These are phyloP conservation scores for Eupithecia subumbrata DNA, from an alignment of 2,888 invertebrate genomes.

Conservation along the genomic window DNA sequence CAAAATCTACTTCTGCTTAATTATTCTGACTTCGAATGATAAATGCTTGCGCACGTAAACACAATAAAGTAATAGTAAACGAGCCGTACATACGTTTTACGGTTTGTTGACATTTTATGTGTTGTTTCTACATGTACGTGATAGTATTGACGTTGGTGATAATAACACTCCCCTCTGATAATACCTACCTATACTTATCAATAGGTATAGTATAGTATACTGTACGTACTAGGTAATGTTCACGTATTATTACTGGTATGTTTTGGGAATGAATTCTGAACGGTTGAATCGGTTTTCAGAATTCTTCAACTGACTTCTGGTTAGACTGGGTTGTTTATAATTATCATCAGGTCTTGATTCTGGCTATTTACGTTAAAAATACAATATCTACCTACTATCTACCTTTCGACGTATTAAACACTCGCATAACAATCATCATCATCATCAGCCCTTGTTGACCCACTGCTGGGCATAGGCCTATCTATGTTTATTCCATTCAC, in stretches of 20 bases:
- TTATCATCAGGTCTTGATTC: not conserved
- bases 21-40: not conserved
- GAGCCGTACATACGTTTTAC: constrained; percentile 42
- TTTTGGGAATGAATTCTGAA: not conserved
- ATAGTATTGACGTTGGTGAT: constrained; percentile 35
- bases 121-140: constrained; percentile 30
- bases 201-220: not conserved
- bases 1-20: not conserved
- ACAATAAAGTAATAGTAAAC: constrained; percentile 38
- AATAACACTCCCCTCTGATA: constrained; percentile 19
- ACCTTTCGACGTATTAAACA: too few relatives aligned
- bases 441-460: too few relatives aligned
- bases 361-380: too few relatives aligned
- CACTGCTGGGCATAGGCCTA: too few relatives aligned
- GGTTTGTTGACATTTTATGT: constrained; percentile 47
- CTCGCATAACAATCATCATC: too few relatives aligned
- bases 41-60: constrained; percentile 16
- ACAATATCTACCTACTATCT: too few relatives aligned
- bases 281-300: not conserved
- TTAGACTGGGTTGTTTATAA: not conserved
- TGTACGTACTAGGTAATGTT: not conserved
- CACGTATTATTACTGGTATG: not conserved
- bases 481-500: too few relatives aligned
- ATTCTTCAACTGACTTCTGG: not conserved
- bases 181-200: not conserved